phyloP scores from a whole-genome alignment of 2,113 vertebrate species.

The Cardinalis cardinalis region DNA sequence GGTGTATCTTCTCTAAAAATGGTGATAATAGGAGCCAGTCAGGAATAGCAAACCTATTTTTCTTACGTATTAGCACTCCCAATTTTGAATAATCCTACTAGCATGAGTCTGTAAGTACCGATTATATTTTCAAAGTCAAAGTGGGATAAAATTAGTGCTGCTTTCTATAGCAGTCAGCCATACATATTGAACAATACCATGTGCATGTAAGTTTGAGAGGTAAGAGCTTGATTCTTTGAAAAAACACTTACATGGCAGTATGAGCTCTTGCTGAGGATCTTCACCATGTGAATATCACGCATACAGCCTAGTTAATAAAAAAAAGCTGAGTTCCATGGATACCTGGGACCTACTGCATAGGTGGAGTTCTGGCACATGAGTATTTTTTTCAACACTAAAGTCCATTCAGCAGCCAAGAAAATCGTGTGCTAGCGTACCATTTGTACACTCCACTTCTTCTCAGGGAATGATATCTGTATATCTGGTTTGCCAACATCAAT shows the following conservation, averaged over 20 bases:
- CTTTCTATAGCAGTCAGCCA: constrained; percentile 69
- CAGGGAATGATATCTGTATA: background rate
- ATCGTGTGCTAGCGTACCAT: background rate
- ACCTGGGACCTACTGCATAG: background rate
- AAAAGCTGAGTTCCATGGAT: constrained; percentile 33
- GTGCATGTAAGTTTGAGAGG: constrained; percentile 72
- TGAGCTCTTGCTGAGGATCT: constrained; percentile 64
- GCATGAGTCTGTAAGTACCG: constrained; percentile 69
- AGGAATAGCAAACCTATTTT: constrained; percentile 70
- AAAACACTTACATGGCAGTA: constrained; percentile 67
- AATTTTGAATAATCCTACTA: constrained; percentile 74
- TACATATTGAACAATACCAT: constrained; percentile 74
- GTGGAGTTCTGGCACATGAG: background rate
- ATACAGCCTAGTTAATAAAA: constrained; percentile 51
- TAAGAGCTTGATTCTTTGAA: constrained; percentile 70
- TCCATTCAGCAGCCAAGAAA: background rate
- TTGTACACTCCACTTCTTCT: constrained; percentile 9
- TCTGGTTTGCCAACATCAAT: background rate
- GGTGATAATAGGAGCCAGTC: constrained; percentile 66
- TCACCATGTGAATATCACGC: constrained; percentile 61
- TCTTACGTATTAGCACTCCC: constrained; percentile 69
- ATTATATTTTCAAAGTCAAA: constrained; percentile 79
- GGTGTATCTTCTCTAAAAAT: constrained; percentile 69
- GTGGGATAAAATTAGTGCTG: constrained; percentile 75
- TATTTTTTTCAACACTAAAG: background rate